Percentiles rank a stretch among this genome's conserved stretches.
These are phyloP conservation scores for Bolborhynchus lineola DNA, from an alignment of 2,113 vertebrate species.

Conservation along the genomic window DNA sequence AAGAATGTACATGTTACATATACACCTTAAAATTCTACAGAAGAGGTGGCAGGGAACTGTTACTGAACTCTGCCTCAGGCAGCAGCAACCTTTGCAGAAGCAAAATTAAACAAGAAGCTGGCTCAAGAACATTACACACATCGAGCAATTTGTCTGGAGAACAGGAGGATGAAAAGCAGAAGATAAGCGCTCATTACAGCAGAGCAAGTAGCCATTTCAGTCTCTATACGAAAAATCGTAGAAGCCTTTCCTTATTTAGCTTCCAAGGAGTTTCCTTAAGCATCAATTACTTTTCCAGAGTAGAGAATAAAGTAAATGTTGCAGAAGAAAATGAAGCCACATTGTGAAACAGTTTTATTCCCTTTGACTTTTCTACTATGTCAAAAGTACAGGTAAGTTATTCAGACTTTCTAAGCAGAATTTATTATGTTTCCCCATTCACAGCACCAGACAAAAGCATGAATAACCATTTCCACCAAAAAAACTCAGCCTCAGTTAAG, in stretches of 20 bases:
- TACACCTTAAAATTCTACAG: neutral
- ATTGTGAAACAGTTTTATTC: neutral
- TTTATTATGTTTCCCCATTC: neutral
- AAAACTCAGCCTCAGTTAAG: neutral
- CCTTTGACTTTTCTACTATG: neutral
- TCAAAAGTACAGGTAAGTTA: neutral
- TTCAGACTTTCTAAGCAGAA: neutral
- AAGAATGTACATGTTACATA: rapidly evolving
- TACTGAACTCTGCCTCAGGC: neutral
- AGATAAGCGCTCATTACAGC: neutral
- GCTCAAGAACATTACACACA: neutral
- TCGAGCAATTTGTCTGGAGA: neutral
- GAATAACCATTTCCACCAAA: neutral
- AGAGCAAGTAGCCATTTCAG: neutral
- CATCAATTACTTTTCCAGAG: neutral
- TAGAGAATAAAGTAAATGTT: neutral
- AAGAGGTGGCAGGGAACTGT: neutral
- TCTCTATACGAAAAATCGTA: neutral
- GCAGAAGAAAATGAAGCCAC: neutral
- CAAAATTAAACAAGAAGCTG: neutral
- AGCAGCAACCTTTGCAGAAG: neutral
- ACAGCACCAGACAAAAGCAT: neutral
- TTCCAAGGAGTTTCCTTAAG: neutral
- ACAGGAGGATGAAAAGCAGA: neutral
- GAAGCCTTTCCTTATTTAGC: neutral